phyloP scores from a whole-genome alignment of 35 echinoderm and acorn worm species.

The Patiria miniata region DNA sequence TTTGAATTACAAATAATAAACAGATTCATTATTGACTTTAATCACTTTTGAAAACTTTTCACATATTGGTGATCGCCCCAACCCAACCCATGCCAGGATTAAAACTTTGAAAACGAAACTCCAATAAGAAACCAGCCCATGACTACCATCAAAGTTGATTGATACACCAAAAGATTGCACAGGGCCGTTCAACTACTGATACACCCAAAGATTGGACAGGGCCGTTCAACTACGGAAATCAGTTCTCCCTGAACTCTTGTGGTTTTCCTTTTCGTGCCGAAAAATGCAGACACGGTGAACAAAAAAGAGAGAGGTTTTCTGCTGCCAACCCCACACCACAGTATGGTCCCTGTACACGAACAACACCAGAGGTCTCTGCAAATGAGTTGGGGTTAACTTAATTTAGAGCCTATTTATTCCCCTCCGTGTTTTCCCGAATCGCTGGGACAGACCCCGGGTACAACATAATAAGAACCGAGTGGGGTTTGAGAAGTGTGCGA shows the following conservation, averaged over 20 bases:
- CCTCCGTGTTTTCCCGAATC: neutral
- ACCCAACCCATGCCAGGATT: no score
- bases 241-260: neutral
- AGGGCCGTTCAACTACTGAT: no score
- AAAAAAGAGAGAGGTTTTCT: neutral
- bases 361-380: conserved; percentile 21
- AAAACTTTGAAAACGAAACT: no score
- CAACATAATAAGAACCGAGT: no score
- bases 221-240: neutral
- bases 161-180: no score
- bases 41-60: no score
- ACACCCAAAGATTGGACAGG: neutral
- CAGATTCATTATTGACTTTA: no score
- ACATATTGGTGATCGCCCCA: no score
- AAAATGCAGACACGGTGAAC: conserved; percentile 10
- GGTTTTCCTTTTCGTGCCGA: conserved; percentile 10
- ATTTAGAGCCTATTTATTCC: conserved; percentile 25
- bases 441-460: neutral
- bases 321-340: neutral
- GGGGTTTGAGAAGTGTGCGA: no score
- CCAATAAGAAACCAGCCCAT: no score
- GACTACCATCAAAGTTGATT: no score
- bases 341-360: neutral
- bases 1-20: no score
- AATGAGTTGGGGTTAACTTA: conserved; percentile 16